Conservation (phyloP, 2,113 vertebrate species). For the Prunella fulvescens region DNA sequence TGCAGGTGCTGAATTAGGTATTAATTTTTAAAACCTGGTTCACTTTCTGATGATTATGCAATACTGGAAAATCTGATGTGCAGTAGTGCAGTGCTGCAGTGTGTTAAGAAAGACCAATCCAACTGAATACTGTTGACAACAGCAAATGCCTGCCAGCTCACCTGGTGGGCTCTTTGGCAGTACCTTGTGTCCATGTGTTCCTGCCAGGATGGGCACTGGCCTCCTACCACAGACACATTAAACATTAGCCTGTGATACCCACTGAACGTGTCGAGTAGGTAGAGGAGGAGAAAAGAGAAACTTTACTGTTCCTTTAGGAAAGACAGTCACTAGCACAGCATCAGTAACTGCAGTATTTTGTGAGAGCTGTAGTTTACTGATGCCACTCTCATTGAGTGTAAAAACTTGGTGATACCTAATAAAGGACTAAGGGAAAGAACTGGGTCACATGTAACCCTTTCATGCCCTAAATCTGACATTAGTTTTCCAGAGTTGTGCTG, state of each 20-base stretch:
- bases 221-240: not conserved
- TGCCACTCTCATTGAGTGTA: not conserved
- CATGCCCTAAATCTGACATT: not conserved
- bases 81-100: not conserved
- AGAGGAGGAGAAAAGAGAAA: not conserved
- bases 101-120: not conserved
- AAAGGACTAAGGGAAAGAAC: not conserved
- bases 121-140: not conserved
- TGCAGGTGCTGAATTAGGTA: not conserved
- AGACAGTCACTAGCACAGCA: not conserved
- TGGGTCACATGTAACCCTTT: not conserved
- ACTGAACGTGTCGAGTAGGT: accelerated
- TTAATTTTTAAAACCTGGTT: not conserved
- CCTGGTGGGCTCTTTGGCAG: not conserved
- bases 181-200: not conserved
- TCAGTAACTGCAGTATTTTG: not conserved
- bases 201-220: not conserved
- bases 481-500: not conserved
- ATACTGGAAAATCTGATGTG: not conserved
- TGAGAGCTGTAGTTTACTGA: not conserved
- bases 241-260: not conserved
- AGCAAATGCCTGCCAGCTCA: not conserved
- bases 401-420: not conserved
- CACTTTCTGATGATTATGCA: not conserved
- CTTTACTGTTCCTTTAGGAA: not conserved